Evolutionary conservation across 2,888 invertebrate genomes (phyloP), one percentile per base, ranked within the genome.

Genomic region (Drosophila lutescens): DNA sequence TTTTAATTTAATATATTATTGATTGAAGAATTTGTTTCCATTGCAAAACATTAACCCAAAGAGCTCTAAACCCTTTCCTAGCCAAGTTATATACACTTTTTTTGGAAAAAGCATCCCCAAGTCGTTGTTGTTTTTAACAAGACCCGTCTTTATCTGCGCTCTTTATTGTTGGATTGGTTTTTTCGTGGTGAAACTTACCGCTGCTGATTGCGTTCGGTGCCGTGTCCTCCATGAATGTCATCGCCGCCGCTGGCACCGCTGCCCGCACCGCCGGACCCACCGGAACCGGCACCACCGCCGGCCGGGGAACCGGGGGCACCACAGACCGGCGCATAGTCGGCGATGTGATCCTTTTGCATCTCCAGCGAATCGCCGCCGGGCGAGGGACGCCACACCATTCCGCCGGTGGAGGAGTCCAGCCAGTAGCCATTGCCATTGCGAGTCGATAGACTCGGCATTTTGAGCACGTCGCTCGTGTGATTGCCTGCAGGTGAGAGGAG

Each of bases 331-430:
- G 92, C 91, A 88, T 92, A 92, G 89, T 92, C 92, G 65, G 91
- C 91, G 58, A 92, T 92, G 81, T 92, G 92, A 89, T 92, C 92
- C 89, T 92, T 92, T 80, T 92, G 92, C 88, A 92, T 89, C 78
- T 92, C 91, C 75, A 91, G 78, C 58, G 91, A 80, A 79, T 91
- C 90, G 78, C 91, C 90, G 67, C 77, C 88, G 59, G 91, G 90
- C 59, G 91, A 83, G 56, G 91, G 90, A 58, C 92, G 91, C 92
- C 92, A 92, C 41, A 92, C 91, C 91, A 92, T 92, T 74, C 92
- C 92, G 23, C 91, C 91, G 23, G 90, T 88, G 26, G 92, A 90
- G 63, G 92, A 91, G 78, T 92, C 92, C 77, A 92, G 88, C 92
- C 92, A 92, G 83, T 91, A 92, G 67, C 92, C 92, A 75, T 92